These are phyloP conservation scores for Micromys minutus DNA, from an alignment of 2,113 vertebrate species.

Conservation along the genomic window DNA sequence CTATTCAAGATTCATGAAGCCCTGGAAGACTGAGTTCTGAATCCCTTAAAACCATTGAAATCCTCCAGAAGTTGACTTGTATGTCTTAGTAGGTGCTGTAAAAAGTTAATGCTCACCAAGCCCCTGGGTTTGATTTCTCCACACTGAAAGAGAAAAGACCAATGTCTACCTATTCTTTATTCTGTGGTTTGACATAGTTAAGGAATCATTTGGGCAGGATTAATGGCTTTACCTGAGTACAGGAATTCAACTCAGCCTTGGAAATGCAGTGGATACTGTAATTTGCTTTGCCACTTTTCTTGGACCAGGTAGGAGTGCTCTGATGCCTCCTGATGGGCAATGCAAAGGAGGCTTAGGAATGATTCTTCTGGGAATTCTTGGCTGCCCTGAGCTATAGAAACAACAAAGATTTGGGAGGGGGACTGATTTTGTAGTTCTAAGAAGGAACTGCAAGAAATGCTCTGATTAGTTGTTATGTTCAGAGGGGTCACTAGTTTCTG, in stretches of 20 bases:
- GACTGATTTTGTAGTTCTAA: constrained; percentile 86
- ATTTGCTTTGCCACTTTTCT: constrained; percentile 87
- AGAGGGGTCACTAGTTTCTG: constrained; percentile 85
- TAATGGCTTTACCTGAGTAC: constrained; percentile 92
- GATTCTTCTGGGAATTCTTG: constrained; percentile 88
- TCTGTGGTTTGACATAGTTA: constrained; percentile 92
- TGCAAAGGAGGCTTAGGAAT: constrained; percentile 84
- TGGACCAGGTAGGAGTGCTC: constrained; percentile 61
- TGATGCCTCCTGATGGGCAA: constrained; percentile 70
- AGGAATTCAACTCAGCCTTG: constrained; percentile 88
- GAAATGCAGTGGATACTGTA: constrained; percentile 85
- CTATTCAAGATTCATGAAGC: constrained; percentile 82
- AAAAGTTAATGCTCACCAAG: constrained; percentile 62
- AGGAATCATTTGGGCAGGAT: constrained; percentile 95
- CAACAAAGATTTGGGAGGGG: constrained; percentile 83
- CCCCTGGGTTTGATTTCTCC: background rate
- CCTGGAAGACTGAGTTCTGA: constrained; percentile 86
- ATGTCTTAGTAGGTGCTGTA: constrained; percentile 92
- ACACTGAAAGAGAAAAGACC: background rate
- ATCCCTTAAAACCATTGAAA: constrained; percentile 89
- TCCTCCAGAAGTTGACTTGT: constrained; percentile 90
- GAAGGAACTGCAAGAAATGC: constrained; percentile 88
- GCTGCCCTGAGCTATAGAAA: constrained; percentile 83
- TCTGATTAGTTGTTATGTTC: constrained; percentile 88
- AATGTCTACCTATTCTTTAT: constrained; percentile 94